Evolutionary conservation across 2,888 invertebrate species (phyloP).

Genomic region (Diarsia rubi): DNA sequence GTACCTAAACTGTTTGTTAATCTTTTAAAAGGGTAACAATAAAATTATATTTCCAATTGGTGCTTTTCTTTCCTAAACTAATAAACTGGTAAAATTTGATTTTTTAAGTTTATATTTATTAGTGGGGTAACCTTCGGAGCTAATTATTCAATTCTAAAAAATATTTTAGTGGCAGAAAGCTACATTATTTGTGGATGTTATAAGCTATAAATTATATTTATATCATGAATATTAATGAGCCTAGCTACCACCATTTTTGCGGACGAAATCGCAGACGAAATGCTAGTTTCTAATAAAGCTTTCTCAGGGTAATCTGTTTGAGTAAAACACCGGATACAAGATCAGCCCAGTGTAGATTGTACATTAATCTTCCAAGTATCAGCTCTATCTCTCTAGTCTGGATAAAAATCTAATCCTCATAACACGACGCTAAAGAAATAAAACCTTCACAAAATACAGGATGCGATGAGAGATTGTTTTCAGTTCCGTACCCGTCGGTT

Average conservation of each 20-base stretch:
- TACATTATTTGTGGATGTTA: too few relatives aligned
- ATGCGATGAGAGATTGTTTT: conserved; percentile 59
- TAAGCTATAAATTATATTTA: too few relatives aligned
- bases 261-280: too few relatives aligned
- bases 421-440: conserved; percentile 18
- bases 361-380: conserved; percentile 3
- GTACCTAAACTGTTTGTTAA: conserved; percentile 32
- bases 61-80: not conserved
- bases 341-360: not conserved
- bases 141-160: too few relatives aligned
- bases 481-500: conserved; percentile 49
- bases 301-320: not conserved
- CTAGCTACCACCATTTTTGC: too few relatives aligned
- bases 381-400: conserved; percentile 3
- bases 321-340: not conserved
- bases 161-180: too few relatives aligned
- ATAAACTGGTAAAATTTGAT: too few relatives aligned
- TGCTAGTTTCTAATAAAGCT: not conserved
- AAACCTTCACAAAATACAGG: conserved; percentile 28
- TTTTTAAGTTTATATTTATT: too few relatives aligned
- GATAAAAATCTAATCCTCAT: conserved; percentile 18
- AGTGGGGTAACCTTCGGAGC: too few relatives aligned
- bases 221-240: too few relatives aligned
- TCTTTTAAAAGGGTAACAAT: not conserved
- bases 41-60: not conserved